Evolutionary conservation across 2,113 vertebrate species (phyloP), one percentile per base, ranked within the genome.

Genomic region (Microtus pennsylvanicus): DNA sequence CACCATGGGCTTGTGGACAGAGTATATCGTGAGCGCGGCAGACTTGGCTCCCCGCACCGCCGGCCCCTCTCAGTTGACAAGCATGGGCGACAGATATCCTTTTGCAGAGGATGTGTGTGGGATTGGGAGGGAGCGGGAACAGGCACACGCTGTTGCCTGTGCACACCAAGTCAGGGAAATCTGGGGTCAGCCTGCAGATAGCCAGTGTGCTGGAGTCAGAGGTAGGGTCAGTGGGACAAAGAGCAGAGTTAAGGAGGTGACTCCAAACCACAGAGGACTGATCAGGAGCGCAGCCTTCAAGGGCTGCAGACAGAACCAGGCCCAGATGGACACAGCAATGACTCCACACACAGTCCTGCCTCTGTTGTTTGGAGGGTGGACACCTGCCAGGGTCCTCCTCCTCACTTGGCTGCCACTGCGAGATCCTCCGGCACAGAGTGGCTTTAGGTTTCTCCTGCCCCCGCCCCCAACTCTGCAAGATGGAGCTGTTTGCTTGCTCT

Each of bases 31-130:
- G 99, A 99, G 81, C 97, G 99, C 0, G 99, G 99, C 98, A 99
- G 99, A 63, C 99, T 99, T 13, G 99, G 99, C 82, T 99, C 99
- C 22, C 99, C 99, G 0, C 99, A 99, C 94, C 99, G 99, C 58
- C 98, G 99, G 65, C 99, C 99, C 0, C 98, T 99, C 55, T 99
- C 99, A 0, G 99, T 99, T 93, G 99, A 99, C 96, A 99, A 99
- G 88, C 99, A 99, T 0, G 99, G 99, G 83, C 98, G 99, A 69
- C 99, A 99, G 98, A 99, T 99, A 99, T 99, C 99, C 99, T 99
- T 99, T n/a, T 42, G 30, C 63, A 7, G 52, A 72, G 58, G 28
- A 50, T 63, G 55, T 82, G 35, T 82, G 81, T 45, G 58, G 58
- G 58, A 42, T 65, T 45, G 58, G 82, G 58, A 65, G n/a, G 38